These are phyloP conservation scores for Hyperoplus immaculatus DNA, from an alignment of 2,797 vertebrate genomes.

Conservation along the genomic window DNA sequence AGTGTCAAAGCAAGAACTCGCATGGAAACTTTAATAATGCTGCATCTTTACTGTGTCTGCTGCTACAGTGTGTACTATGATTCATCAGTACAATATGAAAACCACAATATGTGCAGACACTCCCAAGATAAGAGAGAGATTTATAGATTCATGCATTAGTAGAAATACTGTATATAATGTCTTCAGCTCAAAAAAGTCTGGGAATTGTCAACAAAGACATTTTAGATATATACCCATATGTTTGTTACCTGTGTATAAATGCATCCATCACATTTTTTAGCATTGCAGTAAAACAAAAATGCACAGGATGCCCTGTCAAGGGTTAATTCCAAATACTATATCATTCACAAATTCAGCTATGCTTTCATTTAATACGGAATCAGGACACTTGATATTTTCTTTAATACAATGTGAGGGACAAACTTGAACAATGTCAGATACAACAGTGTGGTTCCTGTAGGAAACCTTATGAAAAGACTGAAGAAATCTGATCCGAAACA, in stretches of 20 bases:
- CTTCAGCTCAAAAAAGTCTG: constrained; percentile 70
- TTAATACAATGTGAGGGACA: constrained; percentile 25
- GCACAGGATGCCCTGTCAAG: background rate
- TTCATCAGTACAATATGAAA: constrained; percentile 28
- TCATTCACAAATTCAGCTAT: background rate
- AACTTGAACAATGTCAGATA: constrained; percentile 14
- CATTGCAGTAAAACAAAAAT: constrained; percentile 16
- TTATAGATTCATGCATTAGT: constrained; percentile 59
- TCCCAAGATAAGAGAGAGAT: constrained; percentile 25
- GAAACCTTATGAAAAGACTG: constrained; percentile 16
- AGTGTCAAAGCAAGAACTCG: constrained; percentile 3
- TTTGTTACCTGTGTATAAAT: background rate
- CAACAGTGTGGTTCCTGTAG: constrained; percentile 27
- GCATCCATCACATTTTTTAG: constrained; percentile 14
- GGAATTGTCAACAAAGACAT: constrained; percentile 86
- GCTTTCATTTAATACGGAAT: constrained; percentile 30
- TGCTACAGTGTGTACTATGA: constrained; percentile 11
- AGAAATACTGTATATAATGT: constrained; percentile 31
- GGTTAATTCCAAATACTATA: background rate
- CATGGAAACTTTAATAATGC: background rate
- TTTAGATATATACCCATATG: background rate
- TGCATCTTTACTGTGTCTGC: background rate
- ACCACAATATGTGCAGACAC: constrained; percentile 39
- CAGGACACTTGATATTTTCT: constrained; percentile 30
- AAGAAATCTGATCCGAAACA: constrained; percentile 31